phyloP scores from a whole-genome alignment of 1,140 invertebrate species.

The Heliothis subflexa region DNA sequence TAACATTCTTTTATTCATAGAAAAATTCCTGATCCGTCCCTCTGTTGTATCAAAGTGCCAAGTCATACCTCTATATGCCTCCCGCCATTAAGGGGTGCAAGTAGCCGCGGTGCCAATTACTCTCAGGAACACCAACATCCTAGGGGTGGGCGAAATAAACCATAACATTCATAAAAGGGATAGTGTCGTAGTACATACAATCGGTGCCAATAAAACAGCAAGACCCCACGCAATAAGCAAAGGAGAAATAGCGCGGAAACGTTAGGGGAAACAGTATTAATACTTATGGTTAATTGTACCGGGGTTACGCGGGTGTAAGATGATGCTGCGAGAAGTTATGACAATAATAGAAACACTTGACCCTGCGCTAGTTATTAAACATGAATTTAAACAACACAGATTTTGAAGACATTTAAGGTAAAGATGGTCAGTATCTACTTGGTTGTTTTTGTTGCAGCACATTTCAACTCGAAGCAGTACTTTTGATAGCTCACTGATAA shows the following conservation, averaged over 20 bases:
- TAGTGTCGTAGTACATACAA: constrained; percentile 79
- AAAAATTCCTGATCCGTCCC: constrained; percentile 38
- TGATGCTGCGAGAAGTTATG: constrained; percentile 53
- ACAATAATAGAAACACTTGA: neutral
- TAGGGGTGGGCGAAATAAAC: constrained; percentile 66
- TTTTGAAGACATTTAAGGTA: neutral
- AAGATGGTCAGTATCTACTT: no score
- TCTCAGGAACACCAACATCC: constrained; percentile 54
- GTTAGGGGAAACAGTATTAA: constrained; percentile 84
- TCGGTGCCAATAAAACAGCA: constrained; percentile 80
- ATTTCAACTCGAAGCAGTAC: no score
- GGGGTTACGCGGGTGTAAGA: constrained; percentile 65
- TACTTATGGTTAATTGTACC: constrained; percentile 84
- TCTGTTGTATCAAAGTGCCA: constrained; percentile 39
- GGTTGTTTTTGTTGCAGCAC: no score
- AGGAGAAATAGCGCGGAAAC: constrained; percentile 80
- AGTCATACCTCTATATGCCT: constrained; percentile 34
- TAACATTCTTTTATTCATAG: constrained; percentile 28
- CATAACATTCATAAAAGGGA: constrained; percentile 81
- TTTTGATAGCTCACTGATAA: no score
- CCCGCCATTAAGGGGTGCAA: constrained; percentile 34
- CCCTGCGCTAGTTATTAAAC: neutral
- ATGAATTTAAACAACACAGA: no score
- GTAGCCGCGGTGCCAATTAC: constrained; percentile 50
- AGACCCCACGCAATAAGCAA: constrained; percentile 78